Evolutionary conservation across 2,888 invertebrate genomes (phyloP), one percentile per base, ranked within the genome.

Genomic region (Byasa hedistus): DNA sequence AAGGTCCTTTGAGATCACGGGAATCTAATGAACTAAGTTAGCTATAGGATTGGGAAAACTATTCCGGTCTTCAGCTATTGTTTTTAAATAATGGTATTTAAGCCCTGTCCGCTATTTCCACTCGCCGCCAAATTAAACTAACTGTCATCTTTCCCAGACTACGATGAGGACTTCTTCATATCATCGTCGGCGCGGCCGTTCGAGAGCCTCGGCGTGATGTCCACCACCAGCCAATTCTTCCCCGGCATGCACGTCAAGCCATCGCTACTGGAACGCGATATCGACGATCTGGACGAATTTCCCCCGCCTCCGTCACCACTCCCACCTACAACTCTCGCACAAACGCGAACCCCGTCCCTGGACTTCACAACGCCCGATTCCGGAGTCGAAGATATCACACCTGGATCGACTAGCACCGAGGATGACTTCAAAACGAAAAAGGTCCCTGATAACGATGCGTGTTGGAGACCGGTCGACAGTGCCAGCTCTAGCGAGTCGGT

Each of bases 141-240:
- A 27, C 27, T 51, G 15, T 51, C n/a, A 51, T 57, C 36, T 22
- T 39, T 57, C n/a, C 21, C 80, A 93, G 93, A 91, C 75, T 89
- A 92, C 79, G 87, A 94, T 75, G 95, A 95, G 72, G 95, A 95
- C 75, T 95, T 96, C 84, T 95, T 93, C 86, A 94, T 95, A 73
- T 95, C 95, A 73, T 94, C 95, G 69, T 95, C 95, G 44, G 93
- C 94, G 69, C 93, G 94, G 65, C 95, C 95, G n/a, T 95, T 95
- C 84, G 94, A 95, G 81, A 92, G 92, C 71, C 89, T 93, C 71
- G 91, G 91, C 76, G 81, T 92, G 56, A 84, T 92, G 85, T 87
- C 89, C 36, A 86, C 88, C 44, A 93, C 92, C 68, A 95, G 94
- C 78, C 95, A 95, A 85, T 95, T 95, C 89, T 95, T 95, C 89